A percentile compares a stretch with the other conserved stretches of the same genome.
Conservation (phyloP, 2,113 vertebrate species). For the Perccottus glenii region DNA sequence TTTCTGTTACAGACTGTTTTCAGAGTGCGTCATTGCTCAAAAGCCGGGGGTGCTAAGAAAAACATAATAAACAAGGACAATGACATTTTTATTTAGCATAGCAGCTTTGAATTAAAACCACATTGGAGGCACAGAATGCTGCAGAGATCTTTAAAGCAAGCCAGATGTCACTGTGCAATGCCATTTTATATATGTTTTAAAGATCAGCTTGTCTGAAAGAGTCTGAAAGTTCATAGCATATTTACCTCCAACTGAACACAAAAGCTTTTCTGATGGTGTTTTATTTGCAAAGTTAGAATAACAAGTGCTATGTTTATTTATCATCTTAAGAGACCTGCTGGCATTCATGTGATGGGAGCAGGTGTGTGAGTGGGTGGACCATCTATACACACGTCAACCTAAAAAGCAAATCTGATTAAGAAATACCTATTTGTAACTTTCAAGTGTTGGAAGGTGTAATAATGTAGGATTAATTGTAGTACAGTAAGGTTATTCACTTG, state of each 20-base stretch:
- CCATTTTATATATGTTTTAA: too few species aligned
- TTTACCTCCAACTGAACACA: too few species aligned
- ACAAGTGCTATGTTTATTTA: slow-evolving; percentile 6
- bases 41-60: background rate
- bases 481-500: background rate
- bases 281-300: too few species aligned
- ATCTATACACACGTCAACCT: slow-evolving; percentile 37
- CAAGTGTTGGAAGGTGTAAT: slow-evolving; percentile 15
- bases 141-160: slow-evolving; percentile 12
- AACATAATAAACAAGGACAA: background rate
- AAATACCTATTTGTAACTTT: slow-evolving; percentile 34
- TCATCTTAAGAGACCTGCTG: slow-evolving; percentile 33
- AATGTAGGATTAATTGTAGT: background rate
- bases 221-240: too few species aligned
- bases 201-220: too few species aligned
- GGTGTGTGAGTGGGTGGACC: slow-evolving; percentile 59
- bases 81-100: slow-evolving; percentile 14
- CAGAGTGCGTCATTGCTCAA: slow-evolving; percentile 40
- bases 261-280: too few species aligned
- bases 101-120: slow-evolving; percentile 29
- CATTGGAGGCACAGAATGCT: slow-evolving; percentile 3
- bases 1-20: slow-evolving; percentile 39
- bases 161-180: slow-evolving; percentile 27
- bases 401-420: slow-evolving; percentile 43
- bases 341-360: slow-evolving; percentile 44